phyloP scores from a whole-genome alignment of 2,888 invertebrate genomes.

The Ophonus ardosiacus region DNA sequence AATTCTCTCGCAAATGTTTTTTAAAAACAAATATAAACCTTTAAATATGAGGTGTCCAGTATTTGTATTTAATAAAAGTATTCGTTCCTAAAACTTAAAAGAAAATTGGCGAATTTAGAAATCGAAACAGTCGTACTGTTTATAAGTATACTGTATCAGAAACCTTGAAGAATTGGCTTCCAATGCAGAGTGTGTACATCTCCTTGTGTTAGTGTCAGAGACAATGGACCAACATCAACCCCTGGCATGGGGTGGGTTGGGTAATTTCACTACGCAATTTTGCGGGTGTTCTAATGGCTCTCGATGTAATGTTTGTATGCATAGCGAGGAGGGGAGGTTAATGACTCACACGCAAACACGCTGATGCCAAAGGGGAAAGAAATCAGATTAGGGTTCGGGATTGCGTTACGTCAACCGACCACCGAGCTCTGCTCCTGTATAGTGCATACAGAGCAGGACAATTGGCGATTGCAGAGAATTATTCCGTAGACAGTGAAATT shows the following conservation, averaged over 20 bases:
- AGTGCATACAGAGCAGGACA: background rate
- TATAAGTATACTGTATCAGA: background rate
- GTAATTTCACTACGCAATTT: slow-evolving; percentile 74
- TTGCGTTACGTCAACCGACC: slow-evolving; percentile 55
- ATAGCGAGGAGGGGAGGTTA: slow-evolving; percentile 73
- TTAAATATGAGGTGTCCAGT: no score
- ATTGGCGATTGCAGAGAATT: background rate
- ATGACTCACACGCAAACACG: slow-evolving; percentile 75
- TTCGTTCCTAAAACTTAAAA: no score
- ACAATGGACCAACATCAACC: slow-evolving; percentile 36
- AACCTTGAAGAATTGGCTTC: background rate
- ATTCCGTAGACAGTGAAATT: background rate
- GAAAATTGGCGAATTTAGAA: no score
- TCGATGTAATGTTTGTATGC: slow-evolving; percentile 73
- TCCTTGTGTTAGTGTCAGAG: slow-evolving; percentile 1
- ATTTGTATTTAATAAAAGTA: no score
- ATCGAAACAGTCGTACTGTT: no score
- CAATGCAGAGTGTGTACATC: background rate
- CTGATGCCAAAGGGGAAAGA: slow-evolving; percentile 73
- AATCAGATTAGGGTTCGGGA: slow-evolving; percentile 74
- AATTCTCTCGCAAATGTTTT: no score
- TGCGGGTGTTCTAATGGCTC: slow-evolving; percentile 75
- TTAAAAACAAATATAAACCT: no score
- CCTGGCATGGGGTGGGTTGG: slow-evolving; percentile 65
- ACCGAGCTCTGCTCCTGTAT: background rate